Percentiles rank a stretch among this genome's conserved stretches.
Conservation (phyloP, 2,888 invertebrate species). For the Agrenia bidenticulata region DNA sequence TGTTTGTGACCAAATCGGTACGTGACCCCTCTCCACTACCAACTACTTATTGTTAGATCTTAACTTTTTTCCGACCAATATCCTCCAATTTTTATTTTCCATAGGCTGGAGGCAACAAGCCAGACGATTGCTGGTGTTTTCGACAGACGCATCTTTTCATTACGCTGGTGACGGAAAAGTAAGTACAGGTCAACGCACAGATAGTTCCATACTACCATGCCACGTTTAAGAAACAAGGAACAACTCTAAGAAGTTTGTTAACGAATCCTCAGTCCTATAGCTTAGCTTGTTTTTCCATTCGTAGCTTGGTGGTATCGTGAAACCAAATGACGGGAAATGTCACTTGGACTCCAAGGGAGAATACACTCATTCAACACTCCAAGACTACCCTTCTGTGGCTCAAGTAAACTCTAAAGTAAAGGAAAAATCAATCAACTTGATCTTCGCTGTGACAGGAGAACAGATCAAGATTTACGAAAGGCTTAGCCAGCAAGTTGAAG, state of each 20-base stretch:
- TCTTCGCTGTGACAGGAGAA: slow-evolving; percentile 86
- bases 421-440: slow-evolving; percentile 91
- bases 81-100: neutral
- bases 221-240: too few species aligned
- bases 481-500: slow-evolving; percentile 83
- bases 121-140: slow-evolving; percentile 80
- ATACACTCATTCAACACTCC: slow-evolving; percentile 79
- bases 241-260: slow-evolving; percentile 8
- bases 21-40: too few species aligned
- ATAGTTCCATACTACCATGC: too few species aligned
- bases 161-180: slow-evolving; percentile 99
- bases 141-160: slow-evolving; percentile 98
- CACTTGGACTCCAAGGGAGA: slow-evolving; percentile 70
- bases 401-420: slow-evolving; percentile 74
- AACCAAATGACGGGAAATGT: slow-evolving; percentile 88
- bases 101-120: slow-evolving; percentile 94
- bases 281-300: neutral
- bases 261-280: neutral
- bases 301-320: slow-evolving; percentile 84
- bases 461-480: slow-evolving; percentile 78
- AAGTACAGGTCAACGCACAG: too few species aligned
- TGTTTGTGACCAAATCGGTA: slow-evolving; percentile 63
- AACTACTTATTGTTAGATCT: too few species aligned
- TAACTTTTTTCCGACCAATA: too few species aligned
- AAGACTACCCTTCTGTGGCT: slow-evolving; percentile 97